Evolutionary conservation across 2,888 invertebrate species (phyloP).

Genomic region (Tethea ocularis): DNA sequence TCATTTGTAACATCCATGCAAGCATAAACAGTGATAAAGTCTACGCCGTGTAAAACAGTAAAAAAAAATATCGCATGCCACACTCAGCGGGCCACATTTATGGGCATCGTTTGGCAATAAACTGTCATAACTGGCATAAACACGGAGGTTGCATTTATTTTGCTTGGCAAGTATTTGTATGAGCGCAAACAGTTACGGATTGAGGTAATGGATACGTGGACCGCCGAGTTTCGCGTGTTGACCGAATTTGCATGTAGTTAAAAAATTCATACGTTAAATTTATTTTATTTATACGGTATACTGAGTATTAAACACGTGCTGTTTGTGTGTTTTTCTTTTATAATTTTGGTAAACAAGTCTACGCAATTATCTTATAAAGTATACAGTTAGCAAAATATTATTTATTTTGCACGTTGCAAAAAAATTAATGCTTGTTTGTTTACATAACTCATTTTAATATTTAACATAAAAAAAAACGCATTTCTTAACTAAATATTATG

Average conservation of each 20-base stretch:
- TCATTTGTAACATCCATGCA: constrained; percentile 13
- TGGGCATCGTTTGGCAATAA: constrained; percentile 40
- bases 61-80: constrained; percentile 18
- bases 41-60: constrained; percentile 15
- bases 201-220: constrained; percentile 34
- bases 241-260: constrained; percentile 40
- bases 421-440: too few species aligned
- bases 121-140: constrained; percentile 37
- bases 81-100: constrained; percentile 32
- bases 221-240: constrained; percentile 20
- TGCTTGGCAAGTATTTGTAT: constrained; percentile 37
- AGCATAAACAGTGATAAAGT: constrained; percentile 16
- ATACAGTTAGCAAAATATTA: neutral
- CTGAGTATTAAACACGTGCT: constrained; percentile 11
- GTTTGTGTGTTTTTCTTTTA: neutral
- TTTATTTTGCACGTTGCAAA: too few species aligned
- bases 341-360: neutral
- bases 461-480: too few species aligned
- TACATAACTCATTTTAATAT: too few species aligned
- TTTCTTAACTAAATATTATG: too few species aligned
- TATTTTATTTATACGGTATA: constrained; percentile 36
- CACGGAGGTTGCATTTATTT: constrained; percentile 43
- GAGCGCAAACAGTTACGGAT: constrained; percentile 26
- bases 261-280: constrained; percentile 39
- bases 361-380: neutral